Evolutionary conservation across 2,113 vertebrate species (phyloP).

Genomic region (Spizaetus ornatus): DNA sequence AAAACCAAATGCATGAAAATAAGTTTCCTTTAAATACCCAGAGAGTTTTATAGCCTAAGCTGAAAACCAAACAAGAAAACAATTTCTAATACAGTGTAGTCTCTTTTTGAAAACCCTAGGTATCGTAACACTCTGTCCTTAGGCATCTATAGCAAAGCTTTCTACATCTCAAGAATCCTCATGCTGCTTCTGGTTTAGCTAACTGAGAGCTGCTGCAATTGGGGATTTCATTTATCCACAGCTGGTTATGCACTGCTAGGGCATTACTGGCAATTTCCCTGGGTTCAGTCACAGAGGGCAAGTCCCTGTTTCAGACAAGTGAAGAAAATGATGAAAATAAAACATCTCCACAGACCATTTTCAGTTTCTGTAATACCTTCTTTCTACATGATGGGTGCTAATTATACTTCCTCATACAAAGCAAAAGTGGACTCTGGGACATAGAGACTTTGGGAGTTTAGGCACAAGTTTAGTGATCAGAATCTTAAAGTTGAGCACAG

Average conservation of each 20-base stretch:
- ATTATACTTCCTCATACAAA: background rate
- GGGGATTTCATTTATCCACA: slow-evolving; percentile 8
- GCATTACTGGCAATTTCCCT: background rate
- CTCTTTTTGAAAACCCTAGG: background rate
- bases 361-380: background rate
- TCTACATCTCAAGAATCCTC: background rate
- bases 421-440: background rate
- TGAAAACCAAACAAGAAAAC: background rate
- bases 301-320: background rate
- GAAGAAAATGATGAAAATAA: background rate
- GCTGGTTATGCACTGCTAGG: background rate
- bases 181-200: background rate
- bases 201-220: background rate
- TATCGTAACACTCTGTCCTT: background rate
- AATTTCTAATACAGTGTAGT: background rate
- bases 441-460: rapidly evolving
- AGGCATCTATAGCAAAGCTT: background rate
- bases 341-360: background rate
- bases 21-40: background rate
- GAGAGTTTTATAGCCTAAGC: background rate
- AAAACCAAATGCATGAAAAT: background rate
- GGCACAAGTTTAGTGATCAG: background rate
- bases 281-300: background rate
- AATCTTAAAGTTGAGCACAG: background rate
- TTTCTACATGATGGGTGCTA: background rate